Evolutionary conservation across 1,140 invertebrate genomes (phyloP).

Genomic region (Apocrypta bakeri): DNA sequence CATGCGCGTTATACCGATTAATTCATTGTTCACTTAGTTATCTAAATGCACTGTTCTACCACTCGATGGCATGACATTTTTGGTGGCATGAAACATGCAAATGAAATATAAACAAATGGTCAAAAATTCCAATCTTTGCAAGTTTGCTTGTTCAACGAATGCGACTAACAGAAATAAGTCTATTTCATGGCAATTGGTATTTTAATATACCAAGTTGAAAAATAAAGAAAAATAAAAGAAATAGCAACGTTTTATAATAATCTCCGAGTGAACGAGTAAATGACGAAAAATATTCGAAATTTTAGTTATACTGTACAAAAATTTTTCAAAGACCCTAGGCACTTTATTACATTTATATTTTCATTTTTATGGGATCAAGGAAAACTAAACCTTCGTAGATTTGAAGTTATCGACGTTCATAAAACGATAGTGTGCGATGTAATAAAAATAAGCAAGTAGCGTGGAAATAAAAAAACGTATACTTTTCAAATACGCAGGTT

Average conservation of each 20-base stretch:
- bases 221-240: not conserved
- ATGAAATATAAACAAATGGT: not conserved
- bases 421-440: not conserved
- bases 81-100: not conserved
- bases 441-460: not conserved
- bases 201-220: not conserved
- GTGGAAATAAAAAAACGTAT: conserved; percentile 7
- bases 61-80: not conserved
- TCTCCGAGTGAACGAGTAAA: not conserved
- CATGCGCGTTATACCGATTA: not conserved
- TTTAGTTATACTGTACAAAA: not conserved
- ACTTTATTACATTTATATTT: not conserved
- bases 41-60: not conserved
- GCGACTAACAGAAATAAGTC: not conserved
- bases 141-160: not conserved
- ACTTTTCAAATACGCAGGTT: conserved; percentile 7
- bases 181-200: not conserved
- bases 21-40: not conserved
- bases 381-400: not conserved
- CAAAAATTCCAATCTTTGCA: not conserved
- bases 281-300: not conserved
- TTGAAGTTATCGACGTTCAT: not conserved
- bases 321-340: not conserved
- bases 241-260: not conserved
- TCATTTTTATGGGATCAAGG: not conserved